Evolutionary conservation across 2,888 invertebrate genomes (phyloP).

Genomic region (Ypsolopha scabrella): DNA sequence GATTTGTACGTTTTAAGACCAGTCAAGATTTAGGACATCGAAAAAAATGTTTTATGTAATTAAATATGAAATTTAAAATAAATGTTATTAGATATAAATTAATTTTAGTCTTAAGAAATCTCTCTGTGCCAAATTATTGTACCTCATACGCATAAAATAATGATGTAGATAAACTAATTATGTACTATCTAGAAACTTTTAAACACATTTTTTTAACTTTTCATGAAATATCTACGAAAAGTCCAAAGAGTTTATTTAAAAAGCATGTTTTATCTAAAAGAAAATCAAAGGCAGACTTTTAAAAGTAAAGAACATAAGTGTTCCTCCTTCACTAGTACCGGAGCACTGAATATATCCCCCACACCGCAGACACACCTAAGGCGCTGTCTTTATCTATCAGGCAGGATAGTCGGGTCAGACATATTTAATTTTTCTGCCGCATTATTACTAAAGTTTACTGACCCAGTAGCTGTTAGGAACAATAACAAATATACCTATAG

Average conservation of each 20-base stretch:
- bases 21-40: conserved; percentile 70
- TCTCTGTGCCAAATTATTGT: conserved; percentile 86
- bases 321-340: background rate
- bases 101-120: conserved; percentile 69
- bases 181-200: conserved; percentile 45
- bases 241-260: background rate
- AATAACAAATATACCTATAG: conserved; percentile 11
- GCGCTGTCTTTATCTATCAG: too few species aligned
- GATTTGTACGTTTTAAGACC: conserved; percentile 68
- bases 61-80: conserved; percentile 47
- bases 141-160: conserved; percentile 75
- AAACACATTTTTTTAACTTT: conserved; percentile 21
- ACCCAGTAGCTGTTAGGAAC: conserved; percentile 2
- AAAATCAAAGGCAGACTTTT: too few species aligned
- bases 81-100: conserved; percentile 53
- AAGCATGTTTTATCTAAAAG: too few species aligned
- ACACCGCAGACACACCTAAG: too few species aligned
- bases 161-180: conserved; percentile 61
- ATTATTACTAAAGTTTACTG: conserved; percentile 3
- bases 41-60: conserved; percentile 60
- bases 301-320: background rate
- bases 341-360: background rate
- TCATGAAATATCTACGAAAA: background rate
- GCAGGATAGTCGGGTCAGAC: too few species aligned
- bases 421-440: too few species aligned